A percentile compares a stretch with the other conserved stretches of the same genome.
Conservation (phyloP, 92 coral and sea anemone species). For the Diadumene lineata region DNA sequence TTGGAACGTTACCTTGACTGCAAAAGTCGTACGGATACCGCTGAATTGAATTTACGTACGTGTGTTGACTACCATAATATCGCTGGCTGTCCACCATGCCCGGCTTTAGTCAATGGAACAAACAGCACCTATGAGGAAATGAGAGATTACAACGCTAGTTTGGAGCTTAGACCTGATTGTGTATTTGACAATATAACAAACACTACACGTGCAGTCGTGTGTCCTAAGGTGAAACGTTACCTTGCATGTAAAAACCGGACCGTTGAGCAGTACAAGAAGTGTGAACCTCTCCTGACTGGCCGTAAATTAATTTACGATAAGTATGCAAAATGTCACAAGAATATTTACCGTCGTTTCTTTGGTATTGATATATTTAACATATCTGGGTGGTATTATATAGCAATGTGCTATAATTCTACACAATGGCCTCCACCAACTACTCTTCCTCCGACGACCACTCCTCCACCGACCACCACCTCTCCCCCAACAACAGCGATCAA, state of each 20-base stretch:
- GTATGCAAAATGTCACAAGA: conserved; percentile 49
- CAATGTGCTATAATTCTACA: conserved; percentile 14
- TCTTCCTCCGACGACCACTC: conserved; percentile 7
- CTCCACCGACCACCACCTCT: background rate
- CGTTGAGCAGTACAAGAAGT: conserved; percentile 19
- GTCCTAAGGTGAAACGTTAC: conserved; percentile 24
- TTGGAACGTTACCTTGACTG: conserved; percentile 25
- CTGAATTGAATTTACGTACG: background rate
- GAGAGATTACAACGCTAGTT: background rate
- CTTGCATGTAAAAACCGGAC: conserved; percentile 24
- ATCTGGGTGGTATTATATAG: conserved; percentile 22
- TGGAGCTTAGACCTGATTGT: conserved; percentile 1
- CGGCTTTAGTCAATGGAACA: background rate
- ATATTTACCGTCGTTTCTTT: conserved; percentile 54
- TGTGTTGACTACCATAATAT: conserved; percentile 4
- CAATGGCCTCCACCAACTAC: conserved; percentile 19
- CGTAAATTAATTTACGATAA: conserved; percentile 50
- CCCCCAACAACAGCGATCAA: background rate
- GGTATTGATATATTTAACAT: conserved; percentile 20
- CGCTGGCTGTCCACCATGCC: conserved; percentile 17
- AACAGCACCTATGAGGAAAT: background rate
- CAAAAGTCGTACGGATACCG: conserved; percentile 1
- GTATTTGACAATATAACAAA: conserved; percentile 3
- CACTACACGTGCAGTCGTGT: conserved; percentile 2
- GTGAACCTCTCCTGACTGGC: conserved; percentile 19